Evolutionary conservation across 2,888 invertebrate species (phyloP).

Genomic region (Gari tellinella): DNA sequence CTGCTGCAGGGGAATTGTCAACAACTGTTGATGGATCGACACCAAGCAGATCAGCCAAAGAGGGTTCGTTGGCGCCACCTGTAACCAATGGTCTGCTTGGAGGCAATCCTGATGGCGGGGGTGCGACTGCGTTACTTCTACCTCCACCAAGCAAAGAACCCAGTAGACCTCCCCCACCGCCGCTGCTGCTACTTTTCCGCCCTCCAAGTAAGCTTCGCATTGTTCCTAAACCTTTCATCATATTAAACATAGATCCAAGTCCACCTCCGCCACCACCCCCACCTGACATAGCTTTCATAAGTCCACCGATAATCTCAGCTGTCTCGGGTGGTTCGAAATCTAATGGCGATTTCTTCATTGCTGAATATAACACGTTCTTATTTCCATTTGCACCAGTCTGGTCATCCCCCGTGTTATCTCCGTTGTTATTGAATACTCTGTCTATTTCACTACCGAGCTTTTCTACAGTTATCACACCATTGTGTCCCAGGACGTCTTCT

Average conservation of each 20-base stretch:
- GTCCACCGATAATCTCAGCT: conserved; percentile 40
- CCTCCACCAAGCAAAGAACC: conserved; percentile 26
- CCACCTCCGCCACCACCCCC: conserved; percentile 31
- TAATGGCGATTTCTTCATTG: conserved; percentile 44
- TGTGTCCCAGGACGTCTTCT: conserved; percentile 45
- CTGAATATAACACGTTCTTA: conserved; percentile 17
- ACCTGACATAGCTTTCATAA: conserved; percentile 19
- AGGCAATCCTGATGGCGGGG: conserved; percentile 39
- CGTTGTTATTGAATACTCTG: neutral
- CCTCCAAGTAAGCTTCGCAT: conserved; percentile 18
- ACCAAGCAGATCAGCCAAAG: conserved; percentile 52
- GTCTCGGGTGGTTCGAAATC: conserved; percentile 47
- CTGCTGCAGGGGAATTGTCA: conserved; percentile 34
- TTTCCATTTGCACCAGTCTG: neutral
- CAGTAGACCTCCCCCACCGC: conserved; percentile 35
- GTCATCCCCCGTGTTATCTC: neutral
- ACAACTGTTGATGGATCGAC: conserved; percentile 54
- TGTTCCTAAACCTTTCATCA: conserved; percentile 10
- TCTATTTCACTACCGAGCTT: conserved; percentile 5
- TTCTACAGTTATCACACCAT: conserved; percentile 39
- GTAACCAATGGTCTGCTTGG: conserved; percentile 5
- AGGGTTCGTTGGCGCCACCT: conserved; percentile 32
- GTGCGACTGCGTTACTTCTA: conserved; percentile 21
- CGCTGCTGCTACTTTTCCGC: neutral
- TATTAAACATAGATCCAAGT: conserved; percentile 23